Conservation (phyloP, 2,888 invertebrate genomes). For the Nudaria mundana region DNA sequence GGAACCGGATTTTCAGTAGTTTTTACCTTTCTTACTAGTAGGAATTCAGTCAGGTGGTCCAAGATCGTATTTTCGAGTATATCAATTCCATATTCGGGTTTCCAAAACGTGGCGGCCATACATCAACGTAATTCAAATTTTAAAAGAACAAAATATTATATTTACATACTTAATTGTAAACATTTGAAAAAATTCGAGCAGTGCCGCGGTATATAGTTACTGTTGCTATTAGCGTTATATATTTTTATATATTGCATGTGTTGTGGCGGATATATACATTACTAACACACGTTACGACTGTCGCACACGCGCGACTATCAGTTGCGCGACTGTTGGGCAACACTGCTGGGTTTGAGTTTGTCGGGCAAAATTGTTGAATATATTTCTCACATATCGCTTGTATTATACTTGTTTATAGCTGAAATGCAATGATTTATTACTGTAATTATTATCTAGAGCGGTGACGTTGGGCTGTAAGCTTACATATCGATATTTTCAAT, state of each 20-base stretch:
- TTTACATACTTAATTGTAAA: too few species aligned
- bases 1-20: too few species aligned
- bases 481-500: not conserved
- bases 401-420: conserved; percentile 28
- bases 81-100: too few species aligned
- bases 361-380: not conserved
- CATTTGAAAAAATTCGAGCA: too few species aligned
- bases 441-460: conserved; percentile 14
- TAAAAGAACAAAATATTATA: too few species aligned
- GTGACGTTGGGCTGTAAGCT: conserved; percentile 6
- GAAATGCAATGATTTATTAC: conserved; percentile 22
- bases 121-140: too few species aligned
- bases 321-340: conserved; percentile 13
- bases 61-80: too few species aligned
- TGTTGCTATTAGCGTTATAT: conserved; percentile 18
- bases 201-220: conserved; percentile 13
- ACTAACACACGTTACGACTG: conserved; percentile 6
- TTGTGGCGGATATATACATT: conserved; percentile 9
- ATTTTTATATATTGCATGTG: not conserved
- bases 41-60: too few species aligned
- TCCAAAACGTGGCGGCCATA: too few species aligned
- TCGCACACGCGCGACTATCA: conserved; percentile 2
- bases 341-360: conserved; percentile 1
- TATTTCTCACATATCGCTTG: conserved; percentile 17
- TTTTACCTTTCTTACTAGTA: too few species aligned